phyloP scores from a whole-genome alignment of 2,888 invertebrate genomes.

The Macropis europaea region DNA sequence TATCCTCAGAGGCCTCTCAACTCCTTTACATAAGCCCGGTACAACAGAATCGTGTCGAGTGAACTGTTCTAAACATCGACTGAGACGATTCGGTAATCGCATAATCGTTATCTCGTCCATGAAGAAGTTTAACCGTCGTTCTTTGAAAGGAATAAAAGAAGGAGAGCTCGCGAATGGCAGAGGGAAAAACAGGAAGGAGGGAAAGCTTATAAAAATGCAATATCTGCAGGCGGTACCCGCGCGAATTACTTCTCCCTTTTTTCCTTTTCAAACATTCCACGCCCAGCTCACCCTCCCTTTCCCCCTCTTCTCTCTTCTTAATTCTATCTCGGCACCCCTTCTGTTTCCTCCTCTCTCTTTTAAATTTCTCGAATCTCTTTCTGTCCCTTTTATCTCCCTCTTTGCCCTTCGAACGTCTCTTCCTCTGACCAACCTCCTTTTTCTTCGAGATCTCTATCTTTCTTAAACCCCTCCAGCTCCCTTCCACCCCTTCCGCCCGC shows the following conservation, averaged over 20 bases:
- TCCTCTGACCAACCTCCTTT: too few relatives aligned
- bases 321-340: conserved; percentile 16
- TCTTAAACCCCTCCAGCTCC: neutral
- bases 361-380: neutral
- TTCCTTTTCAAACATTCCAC: conserved; percentile 23
- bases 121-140: conserved; percentile 29
- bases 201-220: conserved; percentile 66
- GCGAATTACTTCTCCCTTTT: conserved; percentile 57
- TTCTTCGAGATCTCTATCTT: neutral
- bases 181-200: neutral
- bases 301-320: conserved; percentile 1
- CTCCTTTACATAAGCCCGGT: neutral
- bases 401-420: neutral
- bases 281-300: neutral
- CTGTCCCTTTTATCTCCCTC: neutral
- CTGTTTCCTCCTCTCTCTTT: neutral
- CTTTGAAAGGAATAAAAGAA: conserved; percentile 34
- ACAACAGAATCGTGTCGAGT: neutral
- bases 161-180: neutral
- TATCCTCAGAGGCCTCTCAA: neutral
- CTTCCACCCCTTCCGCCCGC: neutral
- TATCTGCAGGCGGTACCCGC: conserved; percentile 58
- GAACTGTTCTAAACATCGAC: conserved; percentile 20
- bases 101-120: conserved; percentile 43
- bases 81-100: conserved; percentile 40